Evolutionary conservation across 2,113 vertebrate genomes (phyloP), one percentile per base, ranked within the genome.

Genomic region (Octodon degus): DNA sequence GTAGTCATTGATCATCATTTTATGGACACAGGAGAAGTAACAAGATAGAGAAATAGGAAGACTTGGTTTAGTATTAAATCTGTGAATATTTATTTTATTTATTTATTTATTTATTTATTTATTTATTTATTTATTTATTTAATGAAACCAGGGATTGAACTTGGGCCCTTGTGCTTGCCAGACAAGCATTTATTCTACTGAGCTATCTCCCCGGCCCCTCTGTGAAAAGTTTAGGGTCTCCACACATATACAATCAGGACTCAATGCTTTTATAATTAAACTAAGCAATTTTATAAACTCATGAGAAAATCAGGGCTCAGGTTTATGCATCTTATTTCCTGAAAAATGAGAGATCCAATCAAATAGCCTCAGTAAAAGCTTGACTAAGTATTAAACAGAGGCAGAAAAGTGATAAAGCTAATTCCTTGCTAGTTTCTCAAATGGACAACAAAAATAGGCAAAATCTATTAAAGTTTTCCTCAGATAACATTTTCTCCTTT

Each of bases 201-300:
- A 43, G 43, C 43, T 43, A 43, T 43, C 43, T 43, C 6, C 43
- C 43, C 43, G 6, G 43, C 43, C 43, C 43, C 43, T 43, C 43
- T 43, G 43, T 53, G 55, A 32, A 95, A 90, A 40, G 81, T 50
- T 89, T 88, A 68, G 7, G 20, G 32, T 94, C 74, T 93, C 74
- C 82, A 58, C 65, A 19, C 22, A 47, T 89, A 94, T 92, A 86
- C 43, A 95, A 95, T 86, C 82, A 95, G 88, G 85, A 24, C 60
- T 25, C 83, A 96, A 92, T 94, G 34, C 62, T 91, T 92, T 89
- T 83, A 55, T 91, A 97, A 95, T 96, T 92, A 96, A 96, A 92
- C 43, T 96, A 92, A 97, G 50, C 24, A 89, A 93, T 90, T 93
- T 97, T 97, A 96, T 84, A 82, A 96, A 86, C 67, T 86, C 89